Evolutionary conservation across 2,797 vertebrate genomes (phyloP), one percentile per base, ranked within the genome.

Genomic region (Dicrostonyx torquatus): DNA sequence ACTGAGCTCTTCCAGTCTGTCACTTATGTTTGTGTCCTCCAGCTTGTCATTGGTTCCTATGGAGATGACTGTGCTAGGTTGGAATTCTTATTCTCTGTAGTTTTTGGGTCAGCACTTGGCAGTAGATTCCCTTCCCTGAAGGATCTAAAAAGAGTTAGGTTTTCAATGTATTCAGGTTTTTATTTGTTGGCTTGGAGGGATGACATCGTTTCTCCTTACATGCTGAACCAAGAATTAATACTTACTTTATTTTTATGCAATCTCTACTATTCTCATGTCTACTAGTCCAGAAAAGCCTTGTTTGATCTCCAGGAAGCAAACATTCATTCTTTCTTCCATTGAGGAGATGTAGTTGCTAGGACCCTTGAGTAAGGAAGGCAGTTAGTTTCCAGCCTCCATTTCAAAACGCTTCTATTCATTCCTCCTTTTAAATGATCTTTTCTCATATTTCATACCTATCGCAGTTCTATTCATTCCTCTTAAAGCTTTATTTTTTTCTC

Each of bases 121-220:
- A 9, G 68, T 70, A 80, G 92, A 18, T 55, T 79, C 9, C 50
- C 50, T 90, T 89, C 15, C 12, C 72, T 62, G 22, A 86, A 53
- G 31, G 14, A 53, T 78, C 31, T 85, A 13, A 72, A 62, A 77
- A 88, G 26, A 80, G 34, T 84, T 85, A 34, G 6, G 29, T 89
- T 95, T 95, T 78, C 26, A 83, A n/a, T 86, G 45, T 89, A 18
- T 85, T 72, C 37, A 37, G 20, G 29, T 20, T 88, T 94, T 90
- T 45, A 75, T 29, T 84, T 80, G 26, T 75, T 88, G 60, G 43
- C 3, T 48, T 78, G 48, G 62, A 53, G n/a, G 24, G 40, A 45
- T 72, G 48, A 48, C 12, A 77, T 77, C 45, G 11, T 83, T 91
- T 43, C 8, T 72, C 50, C 24, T 80, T 86, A 43, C 10, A 11